Evolutionary conservation across 2,888 invertebrate genomes (phyloP).

Genomic region (Seladonia tumulorum): DNA sequence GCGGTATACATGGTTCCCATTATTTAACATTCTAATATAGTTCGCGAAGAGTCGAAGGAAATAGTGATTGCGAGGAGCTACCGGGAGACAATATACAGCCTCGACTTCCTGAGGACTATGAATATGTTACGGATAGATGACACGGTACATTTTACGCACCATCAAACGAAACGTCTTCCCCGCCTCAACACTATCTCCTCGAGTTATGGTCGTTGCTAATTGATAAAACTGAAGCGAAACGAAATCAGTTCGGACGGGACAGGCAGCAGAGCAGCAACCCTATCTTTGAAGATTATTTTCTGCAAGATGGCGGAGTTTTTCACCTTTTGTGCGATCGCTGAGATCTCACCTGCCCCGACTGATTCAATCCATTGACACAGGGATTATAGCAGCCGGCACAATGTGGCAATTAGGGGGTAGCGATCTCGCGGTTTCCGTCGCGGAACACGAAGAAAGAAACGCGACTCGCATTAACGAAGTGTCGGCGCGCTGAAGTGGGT

Average conservation of each 20-base stretch:
- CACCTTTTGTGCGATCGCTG: background rate
- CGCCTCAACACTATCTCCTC: background rate
- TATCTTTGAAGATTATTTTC: background rate
- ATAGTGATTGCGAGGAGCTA: too few relatives aligned
- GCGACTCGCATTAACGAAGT: constrained; percentile 35
- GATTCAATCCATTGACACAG: background rate
- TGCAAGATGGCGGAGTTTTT: background rate
- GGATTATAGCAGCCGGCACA: background rate
- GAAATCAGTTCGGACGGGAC: background rate
- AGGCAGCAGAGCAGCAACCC: background rate
- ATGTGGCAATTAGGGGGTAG: constrained; percentile 12
- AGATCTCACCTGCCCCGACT: background rate
- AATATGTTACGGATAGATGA: background rate
- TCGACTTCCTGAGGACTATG: background rate
- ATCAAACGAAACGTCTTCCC: background rate
- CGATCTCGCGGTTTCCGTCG: background rate
- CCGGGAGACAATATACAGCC: background rate
- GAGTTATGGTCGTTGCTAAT: background rate
- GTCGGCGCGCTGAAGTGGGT: constrained; percentile 41
- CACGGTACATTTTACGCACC: background rate
- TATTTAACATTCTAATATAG: too few relatives aligned
- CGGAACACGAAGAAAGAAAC: background rate
- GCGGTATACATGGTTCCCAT: too few relatives aligned
- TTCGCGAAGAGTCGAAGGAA: too few relatives aligned
- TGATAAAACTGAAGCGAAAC: background rate